Conservation (phyloP, 1,140 invertebrate genomes). For the Hirudo medicinalis region DNA sequence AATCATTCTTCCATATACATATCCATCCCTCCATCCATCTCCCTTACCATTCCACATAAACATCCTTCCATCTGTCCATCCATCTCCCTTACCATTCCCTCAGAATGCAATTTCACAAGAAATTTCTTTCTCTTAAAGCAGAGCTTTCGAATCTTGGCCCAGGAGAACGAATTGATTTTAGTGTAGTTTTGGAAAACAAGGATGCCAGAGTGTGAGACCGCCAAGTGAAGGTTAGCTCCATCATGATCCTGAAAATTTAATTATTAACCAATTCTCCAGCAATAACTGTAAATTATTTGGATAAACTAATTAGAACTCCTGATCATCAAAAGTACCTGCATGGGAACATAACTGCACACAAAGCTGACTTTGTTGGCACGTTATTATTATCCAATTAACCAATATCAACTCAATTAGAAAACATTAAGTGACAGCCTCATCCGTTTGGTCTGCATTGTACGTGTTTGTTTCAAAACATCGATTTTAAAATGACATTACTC, state of each 20-base stretch:
- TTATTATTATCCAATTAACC: background rate
- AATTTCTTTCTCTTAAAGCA: constrained; percentile 96
- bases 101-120: constrained; percentile 91
- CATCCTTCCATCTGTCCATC: no score
- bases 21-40: background rate
- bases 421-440: no score
- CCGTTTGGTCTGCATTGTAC: no score
- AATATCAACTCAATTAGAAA: no score
- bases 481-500: no score
- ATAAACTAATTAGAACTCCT: no score
- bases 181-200: constrained; percentile 91
- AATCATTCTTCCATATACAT: background rate
- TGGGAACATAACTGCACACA: no score
- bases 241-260: constrained; percentile 60
- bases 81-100: constrained; percentile 74
- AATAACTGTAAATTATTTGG: no score
- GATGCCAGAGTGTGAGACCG: constrained; percentile 92
- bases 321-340: no score
- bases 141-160: constrained; percentile 97
- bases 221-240: constrained; percentile 76
- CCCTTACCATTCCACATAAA: constrained; percentile 90
- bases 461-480: no score
- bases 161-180: constrained; percentile 97
- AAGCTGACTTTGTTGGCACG: background rate
- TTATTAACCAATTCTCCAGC: no score